Conservation (phyloP, 2,113 vertebrate genomes). For the Microcebus lehilahytsara region DNA sequence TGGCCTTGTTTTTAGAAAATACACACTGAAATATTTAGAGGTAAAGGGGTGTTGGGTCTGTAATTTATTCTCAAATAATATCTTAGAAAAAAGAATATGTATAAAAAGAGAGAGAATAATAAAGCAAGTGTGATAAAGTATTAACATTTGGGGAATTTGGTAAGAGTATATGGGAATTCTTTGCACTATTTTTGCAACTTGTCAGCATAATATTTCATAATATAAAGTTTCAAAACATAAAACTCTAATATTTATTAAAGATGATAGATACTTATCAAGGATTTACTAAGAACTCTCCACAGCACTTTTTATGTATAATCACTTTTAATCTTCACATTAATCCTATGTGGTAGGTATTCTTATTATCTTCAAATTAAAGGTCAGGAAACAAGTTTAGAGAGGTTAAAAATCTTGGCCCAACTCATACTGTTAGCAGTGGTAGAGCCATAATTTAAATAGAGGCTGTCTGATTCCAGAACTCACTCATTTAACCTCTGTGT, state of each 20-base stretch:
- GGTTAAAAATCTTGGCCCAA: conserved; percentile 9
- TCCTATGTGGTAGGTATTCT: background rate
- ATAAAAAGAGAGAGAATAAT: background rate
- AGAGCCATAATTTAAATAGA: background rate
- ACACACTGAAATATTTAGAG: background rate
- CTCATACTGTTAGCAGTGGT: background rate
- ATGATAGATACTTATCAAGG: background rate
- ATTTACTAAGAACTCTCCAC: conserved; percentile 1
- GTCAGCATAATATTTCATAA: conserved; percentile 5
- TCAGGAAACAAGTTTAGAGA: background rate
- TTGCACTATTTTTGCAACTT: background rate
- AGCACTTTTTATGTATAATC: background rate
- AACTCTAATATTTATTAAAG: conserved; percentile 1
- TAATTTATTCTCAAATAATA: background rate
- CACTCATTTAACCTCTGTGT: background rate
- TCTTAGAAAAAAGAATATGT: background rate
- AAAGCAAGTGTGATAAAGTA: background rate
- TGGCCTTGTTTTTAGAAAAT: background rate
- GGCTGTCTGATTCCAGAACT: background rate
- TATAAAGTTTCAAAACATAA: conserved; percentile 12
- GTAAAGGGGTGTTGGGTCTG: background rate
- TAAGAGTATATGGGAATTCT: background rate
- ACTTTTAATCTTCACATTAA: conserved; percentile 28
- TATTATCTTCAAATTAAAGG: conserved; percentile 39
- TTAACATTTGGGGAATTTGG: conserved; percentile 14